Evolutionary conservation across 2,888 invertebrate species (phyloP), one percentile per base, ranked within the genome.

Genomic region (Limnephilus rhombicus): DNA sequence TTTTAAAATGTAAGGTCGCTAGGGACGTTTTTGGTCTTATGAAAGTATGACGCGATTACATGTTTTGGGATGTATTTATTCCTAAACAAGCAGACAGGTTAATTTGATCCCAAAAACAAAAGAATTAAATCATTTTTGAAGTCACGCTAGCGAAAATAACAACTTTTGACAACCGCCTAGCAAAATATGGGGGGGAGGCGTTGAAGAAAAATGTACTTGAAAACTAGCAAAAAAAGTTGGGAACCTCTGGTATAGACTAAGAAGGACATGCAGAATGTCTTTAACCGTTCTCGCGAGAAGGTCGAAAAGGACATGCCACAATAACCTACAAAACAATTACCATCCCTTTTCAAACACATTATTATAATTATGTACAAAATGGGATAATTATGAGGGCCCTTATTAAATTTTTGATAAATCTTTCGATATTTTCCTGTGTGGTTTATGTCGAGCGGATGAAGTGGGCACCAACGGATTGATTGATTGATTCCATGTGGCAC

Each of bases 401-500:
- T 24, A 68, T 1, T 68, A 68, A 24, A 7, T 68, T 18, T 7
- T 24, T 24, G 68, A 68, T 68, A 68, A 68, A 68, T 24, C n/a
- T 24, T 68, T 24, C 24, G 2, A 9, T 68, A 24, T 24, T 68
- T 68, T 24, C 24, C 5, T 68, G n/a, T 68, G 24, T n/a, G 68
- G 68, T n/a, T 53, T 53, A 68, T 24, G 24, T 24, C 68, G 68
- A 24, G 68, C 68, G 68, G n/a, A 68, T 24, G 68, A 68, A 68
- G 53, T 18, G 53, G 53, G 18, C 18, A 53, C 18, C 15, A 53
- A 49, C 49, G 49, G 49, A 53, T 9, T 68, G 68, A 34, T 15
- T 83, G 83, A 83, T 83, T 83, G 83, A 68, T 68, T n/a, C 24
- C 68, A n/a, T 68, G 68, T 68, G 68, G 18, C 83, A 37, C 83